Evolutionary conservation across 1,140 invertebrate genomes (phyloP).

Genomic region (Catajapyx aquilonaris): DNA sequence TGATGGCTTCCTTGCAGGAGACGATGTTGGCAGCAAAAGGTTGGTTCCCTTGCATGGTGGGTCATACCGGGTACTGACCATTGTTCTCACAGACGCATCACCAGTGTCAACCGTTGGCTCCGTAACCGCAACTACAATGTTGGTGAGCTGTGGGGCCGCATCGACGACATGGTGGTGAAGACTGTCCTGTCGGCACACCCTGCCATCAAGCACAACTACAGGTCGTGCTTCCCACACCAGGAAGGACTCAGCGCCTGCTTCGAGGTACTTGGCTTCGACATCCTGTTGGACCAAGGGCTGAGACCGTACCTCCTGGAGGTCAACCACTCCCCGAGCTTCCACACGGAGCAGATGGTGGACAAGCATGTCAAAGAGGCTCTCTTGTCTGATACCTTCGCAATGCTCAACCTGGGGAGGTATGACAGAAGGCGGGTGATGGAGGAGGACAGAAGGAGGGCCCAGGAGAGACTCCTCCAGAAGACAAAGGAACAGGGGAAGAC

Average conservation of each 20-base stretch:
- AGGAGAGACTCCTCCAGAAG: constrained; percentile 19
- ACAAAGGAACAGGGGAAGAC: no score
- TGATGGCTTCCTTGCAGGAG: constrained; percentile 30
- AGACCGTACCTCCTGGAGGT: constrained; percentile 71
- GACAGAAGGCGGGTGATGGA: constrained; percentile 49
- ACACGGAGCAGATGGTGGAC: constrained; percentile 63
- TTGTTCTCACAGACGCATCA: constrained; percentile 38
- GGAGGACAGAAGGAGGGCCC: constrained; percentile 24
- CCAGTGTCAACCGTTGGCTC: constrained; percentile 54
- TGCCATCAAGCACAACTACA: constrained; percentile 66
- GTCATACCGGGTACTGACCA: background rate
- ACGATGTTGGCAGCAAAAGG: constrained; percentile 66
- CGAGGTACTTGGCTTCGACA: constrained; percentile 72
- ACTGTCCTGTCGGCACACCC: constrained; percentile 67
- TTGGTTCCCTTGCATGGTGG: no score
- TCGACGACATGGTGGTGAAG: constrained; percentile 79
- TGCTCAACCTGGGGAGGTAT: constrained; percentile 58
- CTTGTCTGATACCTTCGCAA: constrained; percentile 56
- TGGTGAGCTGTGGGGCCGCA: constrained; percentile 49
- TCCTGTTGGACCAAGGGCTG: constrained; percentile 62
- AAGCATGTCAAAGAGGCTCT: constrained; percentile 61
- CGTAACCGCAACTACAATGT: constrained; percentile 44
- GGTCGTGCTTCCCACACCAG: constrained; percentile 67
- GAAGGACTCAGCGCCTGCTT: constrained; percentile 68
- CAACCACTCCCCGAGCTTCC: constrained; percentile 80